Evolutionary conservation across 2,113 vertebrate species (phyloP), one percentile per base, ranked within the genome.

Genomic region (Plotosus lineatus): DNA sequence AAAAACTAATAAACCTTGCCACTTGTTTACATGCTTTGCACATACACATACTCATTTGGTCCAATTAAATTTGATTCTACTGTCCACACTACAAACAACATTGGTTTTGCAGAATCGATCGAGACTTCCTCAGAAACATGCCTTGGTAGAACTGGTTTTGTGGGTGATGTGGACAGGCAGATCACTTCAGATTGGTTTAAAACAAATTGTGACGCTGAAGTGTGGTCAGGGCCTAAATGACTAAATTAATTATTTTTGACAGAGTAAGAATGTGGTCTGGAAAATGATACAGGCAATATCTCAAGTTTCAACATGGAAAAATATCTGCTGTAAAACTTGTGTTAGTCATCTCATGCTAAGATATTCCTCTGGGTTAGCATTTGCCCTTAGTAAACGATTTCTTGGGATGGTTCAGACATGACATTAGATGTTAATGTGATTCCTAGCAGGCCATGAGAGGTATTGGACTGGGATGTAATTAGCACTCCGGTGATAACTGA

Each of bases 401-500:
- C 12, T 28, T 63, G 9, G 44, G 14, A 53, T 65, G 31, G 40
- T 53, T 65, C 33, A 51, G 21, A 42, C 17, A 48, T 65, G 40
- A 3, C 15, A 51, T 63, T 75, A 53, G 23, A 48, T 3, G 3
- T 46, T 60, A 73, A 50, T 5, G 28, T 28, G 17, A 5, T 51
- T 80, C 2, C 15, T n/a, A 56, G 48, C 50, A 17, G 68, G n/a
- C 50, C 44, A 73, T 38, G 42, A 73, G 42, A 73, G 44, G 11
- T 74, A 7, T 46, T 28, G 68, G n/a, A 81, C 51, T 74, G 69
- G 38, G 44, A 40, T 31, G 15, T 74, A 63, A 63, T 81, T 81
- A 81, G 3, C 68, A 61, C n/a, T 71, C 66, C 48, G 63, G 38
- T 46, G 50, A 28, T 15, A 12, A 26, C 51, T 79, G 65, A 79